Evolutionary conservation across 2,888 invertebrate species (phyloP), one percentile per base, ranked within the genome.

Genomic region (Lysandra coridon): DNA sequence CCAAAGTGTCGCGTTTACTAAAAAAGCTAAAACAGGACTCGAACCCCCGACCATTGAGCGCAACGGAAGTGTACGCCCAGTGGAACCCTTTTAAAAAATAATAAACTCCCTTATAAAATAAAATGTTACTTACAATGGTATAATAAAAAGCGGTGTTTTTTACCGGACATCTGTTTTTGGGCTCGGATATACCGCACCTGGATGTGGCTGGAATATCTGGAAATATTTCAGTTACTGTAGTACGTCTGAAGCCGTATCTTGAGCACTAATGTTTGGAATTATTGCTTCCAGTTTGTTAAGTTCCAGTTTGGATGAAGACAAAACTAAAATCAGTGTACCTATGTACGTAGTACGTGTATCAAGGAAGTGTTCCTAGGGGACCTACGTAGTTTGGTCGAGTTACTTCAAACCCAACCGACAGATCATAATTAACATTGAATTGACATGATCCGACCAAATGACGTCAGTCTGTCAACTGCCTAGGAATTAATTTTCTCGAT

Each of bases 21-120:
- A 84, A 83, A 80, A 79, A 79, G 44, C 75, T 76, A 84, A 86
- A 87, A 86, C 76, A 53, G 83, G 78, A 84, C 80, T 83, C 83
- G 85, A 84, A 85, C 83, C 88, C 87, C 87, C 84, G 83, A 85
- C 81, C 85, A 84, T 83, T 85, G 83, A 83, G 83, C 82, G 80
- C 60, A 80, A 85, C 88, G 88, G 88, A 89, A 89, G 87, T 86
- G 80, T 79, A 84, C 87, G 89, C 88, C 88, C 85, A 87, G 33
- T 87, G 87, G 87, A 89, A 89, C 89, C 88, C 87, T 88, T 88
- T 88, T 82, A 79, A 83, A 84, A 83, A 83, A 83, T 82, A 83
- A 82, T 82, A 79, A 82, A 82, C 76, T 76, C 78, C 80, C 74
- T 79, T 77, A 79, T 57, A 60, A 79, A 79, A 60, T 57, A 60